Percentiles rank a stretch among this genome's conserved stretches.
Evolutionary conservation across 2,113 vertebrate species (phyloP).

Genomic region (Lanius collurio): DNA sequence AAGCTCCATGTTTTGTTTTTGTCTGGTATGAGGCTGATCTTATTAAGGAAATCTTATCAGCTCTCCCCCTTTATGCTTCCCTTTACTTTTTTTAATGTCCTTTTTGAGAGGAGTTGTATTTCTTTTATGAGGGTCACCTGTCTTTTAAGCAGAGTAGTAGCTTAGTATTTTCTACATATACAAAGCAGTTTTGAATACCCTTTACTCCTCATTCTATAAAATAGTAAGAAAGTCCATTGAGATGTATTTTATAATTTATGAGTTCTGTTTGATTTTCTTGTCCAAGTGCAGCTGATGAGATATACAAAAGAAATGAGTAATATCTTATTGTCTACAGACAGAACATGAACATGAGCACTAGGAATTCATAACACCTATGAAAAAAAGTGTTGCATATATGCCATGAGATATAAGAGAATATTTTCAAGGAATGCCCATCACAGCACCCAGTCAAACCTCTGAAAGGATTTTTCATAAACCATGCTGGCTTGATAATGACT

Average conservation of each 20-base stretch:
- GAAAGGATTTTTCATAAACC: neutral
- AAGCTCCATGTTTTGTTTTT: neutral
- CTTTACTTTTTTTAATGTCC: neutral
- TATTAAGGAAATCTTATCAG: neutral
- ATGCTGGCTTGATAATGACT: neutral
- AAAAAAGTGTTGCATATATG: neutral
- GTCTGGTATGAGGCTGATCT: neutral
- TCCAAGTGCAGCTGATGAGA: neutral
- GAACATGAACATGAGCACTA: conserved; percentile 4
- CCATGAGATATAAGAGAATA: neutral
- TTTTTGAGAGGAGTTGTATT: neutral
- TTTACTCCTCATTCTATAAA: neutral
- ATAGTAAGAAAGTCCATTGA: neutral
- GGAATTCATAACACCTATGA: neutral
- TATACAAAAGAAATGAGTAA: neutral
- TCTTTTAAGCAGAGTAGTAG: neutral
- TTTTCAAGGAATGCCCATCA: neutral
- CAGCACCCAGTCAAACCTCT: neutral
- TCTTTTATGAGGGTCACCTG: neutral
- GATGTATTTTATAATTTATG: neutral
- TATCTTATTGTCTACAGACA: neutral
- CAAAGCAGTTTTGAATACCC: neutral
- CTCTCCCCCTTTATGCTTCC: neutral
- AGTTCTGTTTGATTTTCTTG: conserved; percentile 8
- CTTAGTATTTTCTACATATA: neutral